Conservation (phyloP, 2,888 invertebrate species). For the Cataglyphis rosenhaueri region DNA sequence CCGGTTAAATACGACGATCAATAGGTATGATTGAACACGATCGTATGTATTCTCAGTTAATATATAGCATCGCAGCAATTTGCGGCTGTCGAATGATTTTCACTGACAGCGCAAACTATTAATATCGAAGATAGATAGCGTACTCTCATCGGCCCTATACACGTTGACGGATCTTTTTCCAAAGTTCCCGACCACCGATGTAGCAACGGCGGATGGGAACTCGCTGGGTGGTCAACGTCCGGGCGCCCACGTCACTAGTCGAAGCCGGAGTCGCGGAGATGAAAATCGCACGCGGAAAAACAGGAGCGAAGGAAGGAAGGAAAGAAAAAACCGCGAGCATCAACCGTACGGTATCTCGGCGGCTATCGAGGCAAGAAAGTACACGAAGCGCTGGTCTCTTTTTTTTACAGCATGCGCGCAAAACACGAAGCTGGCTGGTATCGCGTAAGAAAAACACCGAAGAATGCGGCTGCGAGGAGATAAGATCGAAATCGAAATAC, state of each 20-base stretch:
- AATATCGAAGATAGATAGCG: conserved; percentile 46
- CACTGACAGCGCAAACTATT: conserved; percentile 47
- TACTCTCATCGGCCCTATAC: neutral
- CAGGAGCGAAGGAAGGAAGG: conserved; percentile 41
- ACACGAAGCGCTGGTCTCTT: neutral
- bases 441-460: neutral
- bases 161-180: conserved; percentile 19
- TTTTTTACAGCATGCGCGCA: neutral
- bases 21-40: conserved; percentile 14
- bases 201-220: neutral
- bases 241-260: conserved; percentile 57
- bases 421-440: neutral
- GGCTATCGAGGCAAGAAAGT: conserved; percentile 48
- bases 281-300: conserved; percentile 52
- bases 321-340: conserved; percentile 62
- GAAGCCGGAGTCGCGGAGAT: conserved; percentile 55
- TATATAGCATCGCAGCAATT: conserved; percentile 38
- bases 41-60: conserved; percentile 32
- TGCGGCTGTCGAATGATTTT: conserved; percentile 49
- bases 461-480: neutral
- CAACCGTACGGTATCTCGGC: conserved; percentile 56
- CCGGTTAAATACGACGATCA: conserved; percentile 20
- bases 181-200: conserved; percentile 40
- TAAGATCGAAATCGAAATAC: conserved; percentile 9
- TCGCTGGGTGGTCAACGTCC: conserved; percentile 65